These are phyloP conservation scores for Axea sp. DNA, from an alignment of 2,888 invertebrate species.

Conservation along the genomic window DNA sequence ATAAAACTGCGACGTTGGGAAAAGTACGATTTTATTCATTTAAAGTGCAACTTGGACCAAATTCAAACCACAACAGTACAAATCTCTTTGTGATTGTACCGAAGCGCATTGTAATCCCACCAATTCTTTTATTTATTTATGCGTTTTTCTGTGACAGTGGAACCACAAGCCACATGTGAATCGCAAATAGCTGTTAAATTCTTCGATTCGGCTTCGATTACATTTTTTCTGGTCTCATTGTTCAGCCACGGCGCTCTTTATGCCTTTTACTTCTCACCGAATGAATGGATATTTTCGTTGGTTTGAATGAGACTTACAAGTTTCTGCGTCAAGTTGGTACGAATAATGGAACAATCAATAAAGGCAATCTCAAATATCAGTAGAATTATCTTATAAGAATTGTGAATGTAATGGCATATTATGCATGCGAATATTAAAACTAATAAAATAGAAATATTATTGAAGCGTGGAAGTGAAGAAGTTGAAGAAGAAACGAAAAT, in stretches of 20 bases:
- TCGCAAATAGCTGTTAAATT: slow-evolving; percentile 67
- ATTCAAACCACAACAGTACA: slow-evolving; percentile 56
- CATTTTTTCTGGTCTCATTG: slow-evolving; percentile 27
- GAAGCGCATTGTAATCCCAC: slow-evolving; percentile 63
- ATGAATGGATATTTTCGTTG: not conserved
- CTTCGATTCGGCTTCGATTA: slow-evolving; percentile 32
- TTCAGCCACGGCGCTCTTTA: slow-evolving; percentile 23
- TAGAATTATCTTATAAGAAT: too few relatives aligned
- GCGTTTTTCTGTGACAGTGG: slow-evolving; percentile 63
- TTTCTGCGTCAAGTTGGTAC: too few relatives aligned
- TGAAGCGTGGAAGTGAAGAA: too few relatives aligned
- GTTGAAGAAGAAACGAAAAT: too few relatives aligned
- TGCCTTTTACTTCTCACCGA: slow-evolving; percentile 20
- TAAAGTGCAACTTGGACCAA: slow-evolving; percentile 45
- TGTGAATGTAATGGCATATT: too few relatives aligned
- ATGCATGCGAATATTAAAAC: too few relatives aligned
- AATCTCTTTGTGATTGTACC: slow-evolving; percentile 63
- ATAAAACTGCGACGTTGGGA: slow-evolving; percentile 25
- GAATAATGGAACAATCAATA: too few relatives aligned
- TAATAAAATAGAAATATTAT: too few relatives aligned
- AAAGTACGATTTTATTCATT: slow-evolving; percentile 47
- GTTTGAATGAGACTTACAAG: not conserved
- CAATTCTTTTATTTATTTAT: slow-evolving; percentile 67
- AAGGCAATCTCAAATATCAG: too few relatives aligned
- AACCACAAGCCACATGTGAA: slow-evolving; percentile 66